Base-by-base conservation (phyloP, 2,888 invertebrate genomes). In the Congeria kusceri region DNA sequence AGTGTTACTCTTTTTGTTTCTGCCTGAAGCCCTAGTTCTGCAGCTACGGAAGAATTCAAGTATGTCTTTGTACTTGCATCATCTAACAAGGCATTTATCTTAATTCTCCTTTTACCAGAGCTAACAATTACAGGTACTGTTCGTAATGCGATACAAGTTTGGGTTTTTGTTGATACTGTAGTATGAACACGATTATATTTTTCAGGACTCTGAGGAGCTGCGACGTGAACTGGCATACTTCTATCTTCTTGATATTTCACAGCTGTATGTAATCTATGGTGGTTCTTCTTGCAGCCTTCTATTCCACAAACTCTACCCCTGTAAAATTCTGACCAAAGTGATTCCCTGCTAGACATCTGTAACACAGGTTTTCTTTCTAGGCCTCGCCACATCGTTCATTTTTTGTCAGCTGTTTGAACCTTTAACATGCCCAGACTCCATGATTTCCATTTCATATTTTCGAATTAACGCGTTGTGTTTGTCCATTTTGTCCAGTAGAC, bases 311-410 rank as follows among this genome's bases (percentile, higher is more conserved):
- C n/a, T n/a, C 27, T 29, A 23, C 57, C 58, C n/a, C 47, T 49
- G 53, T n/a, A 57, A 67, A 13, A 11, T 47, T 53, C 72, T 68
- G 15, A 47, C 20, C 15, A 63, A n/a, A 71, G 68, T 68, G 53
- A 39, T 58, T 44, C 47, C 46, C 28, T n/a, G n/a, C n/a, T 20
- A 71, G 62, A 64, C 75, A 75, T 18, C 71, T n/a, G 57, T 56
- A 77, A 59, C 77, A 77, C 29, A 77, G 39, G 28, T 49, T 18
- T 11, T 59, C 18, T 25, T 53, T 7, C 32, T 66, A 58, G 23
- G 67, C 70, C 15, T 29, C 49, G 9, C 39, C 46, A 65, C 74
- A 69, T 39, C 66, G 58, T 9, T 57, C 28, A 5, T 23, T 5
- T 20, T 69, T 39, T 25, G 53, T 32, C 53, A 66, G 3, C 23